Evolutionary conservation across 2,888 invertebrate genomes (phyloP).

Genomic region (Zelleria hepariella): DNA sequence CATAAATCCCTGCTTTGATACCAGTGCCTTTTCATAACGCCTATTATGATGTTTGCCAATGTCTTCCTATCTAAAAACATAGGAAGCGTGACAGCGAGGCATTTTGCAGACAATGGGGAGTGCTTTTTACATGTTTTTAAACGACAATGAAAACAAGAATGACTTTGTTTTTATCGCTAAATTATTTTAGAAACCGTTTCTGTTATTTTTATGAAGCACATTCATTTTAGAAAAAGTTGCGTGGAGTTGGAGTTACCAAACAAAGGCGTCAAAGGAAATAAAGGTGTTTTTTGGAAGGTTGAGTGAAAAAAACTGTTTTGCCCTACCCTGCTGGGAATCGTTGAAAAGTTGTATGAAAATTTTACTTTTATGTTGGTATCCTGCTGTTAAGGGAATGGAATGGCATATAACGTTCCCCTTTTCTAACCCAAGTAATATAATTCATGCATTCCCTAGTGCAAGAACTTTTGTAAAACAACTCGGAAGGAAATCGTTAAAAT

Average conservation of each 20-base stretch:
- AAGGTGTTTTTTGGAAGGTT: neutral
- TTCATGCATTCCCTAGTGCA: neutral
- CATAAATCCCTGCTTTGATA: conserved; percentile 1
- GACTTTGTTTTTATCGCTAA: neutral
- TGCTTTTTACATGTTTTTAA: neutral
- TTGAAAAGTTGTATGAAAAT: neutral
- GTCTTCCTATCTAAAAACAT: neutral
- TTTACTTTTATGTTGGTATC: neutral
- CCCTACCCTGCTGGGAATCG: neutral
- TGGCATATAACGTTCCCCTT: neutral
- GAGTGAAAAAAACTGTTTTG: neutral
- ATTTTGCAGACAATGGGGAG: neutral
- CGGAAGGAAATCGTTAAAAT: neutral
- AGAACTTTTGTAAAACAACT: neutral
- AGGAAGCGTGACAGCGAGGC: neutral
- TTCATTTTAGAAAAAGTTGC: no score
- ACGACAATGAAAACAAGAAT: neutral
- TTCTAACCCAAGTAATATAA: neutral
- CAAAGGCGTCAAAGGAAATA: no score
- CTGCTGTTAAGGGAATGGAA: neutral
- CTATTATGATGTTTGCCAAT: conserved; percentile 3
- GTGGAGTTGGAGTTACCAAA: no score
- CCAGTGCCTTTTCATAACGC: neutral
- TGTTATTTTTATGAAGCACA: neutral
- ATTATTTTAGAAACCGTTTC: neutral